Conservation (phyloP, 64 coral and sea anemone species). For the Trachythela sp. region DNA sequence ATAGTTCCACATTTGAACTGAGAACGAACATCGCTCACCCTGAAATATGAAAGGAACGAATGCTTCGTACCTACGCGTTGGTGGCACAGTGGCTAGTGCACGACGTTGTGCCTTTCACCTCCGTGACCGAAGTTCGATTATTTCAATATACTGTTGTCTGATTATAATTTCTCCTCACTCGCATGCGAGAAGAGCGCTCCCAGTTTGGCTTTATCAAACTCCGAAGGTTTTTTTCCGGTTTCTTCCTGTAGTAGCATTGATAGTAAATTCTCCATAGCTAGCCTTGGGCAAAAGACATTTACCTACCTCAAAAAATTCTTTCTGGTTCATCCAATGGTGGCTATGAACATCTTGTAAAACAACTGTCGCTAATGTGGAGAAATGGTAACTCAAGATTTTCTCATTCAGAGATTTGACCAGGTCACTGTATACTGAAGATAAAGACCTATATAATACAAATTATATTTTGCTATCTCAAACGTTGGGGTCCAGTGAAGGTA, state of each 20-base stretch:
- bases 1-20: slow-evolving; percentile 99
- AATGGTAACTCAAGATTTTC: slow-evolving; percentile 76
- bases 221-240: too few relatives aligned
- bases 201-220: too few relatives aligned
- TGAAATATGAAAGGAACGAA: slow-evolving; percentile 11
- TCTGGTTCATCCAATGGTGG: slow-evolving; percentile 83
- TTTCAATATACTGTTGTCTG: too few relatives aligned
- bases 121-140: too few relatives aligned
- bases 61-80: too few relatives aligned
- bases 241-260: not conserved
- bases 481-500: too few relatives aligned
- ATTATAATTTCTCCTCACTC: too few relatives aligned
- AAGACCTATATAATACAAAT: slow-evolving; percentile 51
- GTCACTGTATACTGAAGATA: slow-evolving; percentile 78
- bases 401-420: slow-evolving; percentile 67
- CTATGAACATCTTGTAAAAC: slow-evolving; percentile 82
- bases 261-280: not conserved
- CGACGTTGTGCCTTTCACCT: too few relatives aligned
- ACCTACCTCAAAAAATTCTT: slow-evolving; percentile 86
- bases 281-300: not conserved
- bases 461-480: too few relatives aligned
- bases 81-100: too few relatives aligned
- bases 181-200: too few relatives aligned
- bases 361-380: slow-evolving; percentile 55
- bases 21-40: slow-evolving; percentile 94